Conservation (phyloP, 2,888 invertebrate genomes). For the Lottia gigantea region DNA sequence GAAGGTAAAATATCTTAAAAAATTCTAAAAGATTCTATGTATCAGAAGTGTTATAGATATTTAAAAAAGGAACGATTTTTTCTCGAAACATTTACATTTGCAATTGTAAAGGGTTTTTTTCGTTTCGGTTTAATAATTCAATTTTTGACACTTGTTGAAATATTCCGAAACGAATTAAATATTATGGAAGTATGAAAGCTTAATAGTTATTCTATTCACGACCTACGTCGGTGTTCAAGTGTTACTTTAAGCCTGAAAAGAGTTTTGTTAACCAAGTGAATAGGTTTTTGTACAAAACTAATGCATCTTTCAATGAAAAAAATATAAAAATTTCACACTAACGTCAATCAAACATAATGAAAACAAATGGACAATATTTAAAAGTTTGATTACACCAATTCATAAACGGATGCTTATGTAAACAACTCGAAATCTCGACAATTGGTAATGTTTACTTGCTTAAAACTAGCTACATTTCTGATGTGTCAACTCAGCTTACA, state of each 20-base stretch:
- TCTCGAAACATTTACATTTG: too few species aligned
- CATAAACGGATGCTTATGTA: not conserved
- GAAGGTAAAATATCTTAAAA: too few species aligned
- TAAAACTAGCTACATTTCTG: constrained; percentile 2
- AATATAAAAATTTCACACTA: too few species aligned
- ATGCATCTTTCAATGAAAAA: not conserved
- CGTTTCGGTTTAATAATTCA: too few species aligned
- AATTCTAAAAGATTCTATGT: too few species aligned
- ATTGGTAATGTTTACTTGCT: constrained; percentile 6
- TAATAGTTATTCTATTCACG: not conserved
- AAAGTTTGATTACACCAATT: not conserved
- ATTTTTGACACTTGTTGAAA: too few species aligned
- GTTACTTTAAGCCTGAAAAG: not conserved
- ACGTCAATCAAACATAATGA: too few species aligned
- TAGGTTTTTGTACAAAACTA: not conserved
- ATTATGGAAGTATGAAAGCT: not conserved
- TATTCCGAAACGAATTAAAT: not conserved
- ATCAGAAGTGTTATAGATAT: too few species aligned
- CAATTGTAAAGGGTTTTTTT: too few species aligned
- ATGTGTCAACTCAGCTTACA: not conserved
- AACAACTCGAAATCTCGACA: not conserved
- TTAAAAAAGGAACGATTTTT: too few species aligned
- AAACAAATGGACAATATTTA: constrained; percentile 3
- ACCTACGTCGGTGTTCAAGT: not conserved
- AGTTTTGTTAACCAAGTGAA: not conserved